Conservation (phyloP, 2,888 invertebrate genomes). For the Priocnemis perturbator region DNA sequence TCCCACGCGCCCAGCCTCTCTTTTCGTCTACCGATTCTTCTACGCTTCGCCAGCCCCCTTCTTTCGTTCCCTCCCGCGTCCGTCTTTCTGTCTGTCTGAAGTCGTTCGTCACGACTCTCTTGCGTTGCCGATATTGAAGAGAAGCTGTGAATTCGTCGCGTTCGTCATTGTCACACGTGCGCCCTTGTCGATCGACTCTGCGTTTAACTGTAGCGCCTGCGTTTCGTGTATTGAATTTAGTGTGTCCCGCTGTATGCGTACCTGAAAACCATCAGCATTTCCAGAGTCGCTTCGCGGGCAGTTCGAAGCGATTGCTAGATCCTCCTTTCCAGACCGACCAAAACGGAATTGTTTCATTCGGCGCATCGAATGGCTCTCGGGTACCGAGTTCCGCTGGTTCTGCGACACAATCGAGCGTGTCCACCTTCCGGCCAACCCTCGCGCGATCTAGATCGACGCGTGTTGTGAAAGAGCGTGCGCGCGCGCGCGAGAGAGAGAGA, state of each 20-base stretch:
- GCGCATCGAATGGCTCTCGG: conserved; percentile 49
- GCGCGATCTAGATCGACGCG: background rate
- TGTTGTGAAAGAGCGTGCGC: no score
- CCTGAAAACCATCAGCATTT: conserved; percentile 55
- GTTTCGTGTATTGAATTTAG: conserved; percentile 41
- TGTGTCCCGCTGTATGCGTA: conserved; percentile 50
- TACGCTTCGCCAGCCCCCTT: background rate
- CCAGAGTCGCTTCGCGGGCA: conserved; percentile 14
- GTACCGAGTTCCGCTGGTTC: conserved; percentile 46
- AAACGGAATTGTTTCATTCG: background rate
- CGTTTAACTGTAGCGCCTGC: conserved; percentile 30
- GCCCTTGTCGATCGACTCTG: conserved; percentile 29
- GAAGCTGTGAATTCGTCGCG: conserved; percentile 24
- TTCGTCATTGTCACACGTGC: background rate
- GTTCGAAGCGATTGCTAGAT: no score
- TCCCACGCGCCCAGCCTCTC: background rate
- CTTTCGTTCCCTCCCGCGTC: background rate
- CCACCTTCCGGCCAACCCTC: background rate
- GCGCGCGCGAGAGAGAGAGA: no score
- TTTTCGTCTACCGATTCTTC: background rate
- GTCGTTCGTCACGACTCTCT: conserved; percentile 33
- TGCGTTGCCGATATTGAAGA: conserved; percentile 32
- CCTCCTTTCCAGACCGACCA: no score
- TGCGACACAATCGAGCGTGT: conserved; percentile 12
- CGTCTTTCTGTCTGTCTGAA: conserved; percentile 2